phyloP scores from a whole-genome alignment of 2,888 invertebrate species.

The Adineta ricciae region DNA sequence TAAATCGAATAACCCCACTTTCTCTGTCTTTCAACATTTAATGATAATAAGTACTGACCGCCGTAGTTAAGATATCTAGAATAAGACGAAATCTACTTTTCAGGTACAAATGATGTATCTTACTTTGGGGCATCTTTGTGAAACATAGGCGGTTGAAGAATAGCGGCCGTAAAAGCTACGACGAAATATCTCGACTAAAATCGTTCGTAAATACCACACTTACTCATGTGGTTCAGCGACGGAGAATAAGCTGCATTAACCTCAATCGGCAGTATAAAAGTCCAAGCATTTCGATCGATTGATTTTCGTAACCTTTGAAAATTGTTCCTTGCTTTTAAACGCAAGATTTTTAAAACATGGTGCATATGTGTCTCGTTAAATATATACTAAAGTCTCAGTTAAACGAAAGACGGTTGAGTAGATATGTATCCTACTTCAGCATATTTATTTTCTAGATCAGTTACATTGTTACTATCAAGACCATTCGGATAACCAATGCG shows the following conservation, averaged over 20 bases:
- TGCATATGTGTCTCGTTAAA: neutral
- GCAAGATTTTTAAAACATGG: neutral
- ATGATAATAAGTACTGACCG: neutral
- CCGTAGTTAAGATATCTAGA: constrained; percentile 21
- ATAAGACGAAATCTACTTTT: too few relatives aligned
- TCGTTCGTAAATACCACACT: neutral
- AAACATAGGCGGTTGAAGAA: neutral
- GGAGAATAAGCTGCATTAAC: neutral
- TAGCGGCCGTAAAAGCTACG: neutral
- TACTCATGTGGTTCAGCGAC: neutral
- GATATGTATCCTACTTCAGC: neutral
- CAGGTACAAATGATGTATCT: neutral
- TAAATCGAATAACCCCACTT: neutral
- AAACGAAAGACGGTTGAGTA: neutral
- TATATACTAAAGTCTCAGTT: neutral
- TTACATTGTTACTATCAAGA: neutral
- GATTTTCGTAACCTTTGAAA: neutral
- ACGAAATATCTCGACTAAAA: too few relatives aligned
- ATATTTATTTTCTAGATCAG: neutral
- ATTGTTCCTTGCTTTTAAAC: neutral
- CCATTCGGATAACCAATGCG: neutral
- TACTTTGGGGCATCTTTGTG: neutral
- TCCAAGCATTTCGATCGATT: neutral
- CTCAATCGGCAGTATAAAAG: neutral
- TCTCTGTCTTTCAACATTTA: neutral